Base-by-base conservation (phyloP, 2,888 invertebrate genomes). In the Melitaea athalia region DNA sequence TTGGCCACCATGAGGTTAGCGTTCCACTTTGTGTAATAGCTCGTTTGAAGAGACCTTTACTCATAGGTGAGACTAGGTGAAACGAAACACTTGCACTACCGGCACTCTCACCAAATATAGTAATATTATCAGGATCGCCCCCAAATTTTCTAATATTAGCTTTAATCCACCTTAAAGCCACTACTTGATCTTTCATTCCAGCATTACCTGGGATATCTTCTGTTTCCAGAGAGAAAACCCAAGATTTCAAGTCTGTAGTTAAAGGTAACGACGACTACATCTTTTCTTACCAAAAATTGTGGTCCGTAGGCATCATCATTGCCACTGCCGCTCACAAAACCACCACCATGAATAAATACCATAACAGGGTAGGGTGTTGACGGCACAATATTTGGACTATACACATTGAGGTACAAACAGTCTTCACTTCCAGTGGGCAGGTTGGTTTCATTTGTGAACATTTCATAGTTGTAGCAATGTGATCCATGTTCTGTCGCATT, bases 21-120 rank as follows among this genome's bases (percentile, higher is more conserved):
- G 94, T 94, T 0, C 96, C 96, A 77, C 96, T 96, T 79, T 96
- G 95, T 0, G 95, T 92, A 49, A 96, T 96, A 2, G 93, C 86
- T 71, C 79, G 82, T 42, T 80, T 80, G 57, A 87, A 87, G 1
- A 88, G 77, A 0, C 83, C 85, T 76, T 83, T 84, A 0, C 82
- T 80, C 82, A 87, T 82, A 0, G 88, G 86, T 4, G 88, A 88
- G 1, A 49, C 47, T n/a, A 49, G n/a, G n/a, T 49, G 47, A n/a
- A 49, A 78, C 57, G 83, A 83, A 3, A 85, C 79, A 0, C 87
- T 70, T 5, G 77, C 77, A 0, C 80, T 78, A 1, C 88, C 88
- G 8, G 88, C 85, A 52, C 87, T 87, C 45, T 77, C 82, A 0
- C 85, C 88, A 5, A 74, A 75, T 43, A 90, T 71, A 1, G 87